Base-by-base conservation (phyloP, 2,797 vertebrate genomes). In the Cuculus canorus region DNA sequence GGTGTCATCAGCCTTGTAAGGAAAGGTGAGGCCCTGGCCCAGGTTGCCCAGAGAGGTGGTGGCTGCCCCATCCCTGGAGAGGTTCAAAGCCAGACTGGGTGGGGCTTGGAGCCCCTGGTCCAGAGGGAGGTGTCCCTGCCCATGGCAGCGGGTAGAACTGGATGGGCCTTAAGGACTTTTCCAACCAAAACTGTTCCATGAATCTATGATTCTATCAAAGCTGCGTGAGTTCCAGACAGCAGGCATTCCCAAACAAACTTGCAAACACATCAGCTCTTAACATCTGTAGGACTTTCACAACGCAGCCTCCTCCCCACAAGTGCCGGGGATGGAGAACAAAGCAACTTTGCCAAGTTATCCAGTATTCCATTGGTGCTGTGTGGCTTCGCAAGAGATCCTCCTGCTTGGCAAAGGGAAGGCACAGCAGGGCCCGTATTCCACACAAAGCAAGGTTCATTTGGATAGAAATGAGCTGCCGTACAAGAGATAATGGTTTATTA, bases 401-500 rank as follows among this genome's bases (percentile, higher is more conserved):
- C 82, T 69, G 72, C 72, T 47, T 92, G 72, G 78, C 80, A 82
- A 47, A 86, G 77, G 7, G 52, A 72, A 59, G 60, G 80, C 57
- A 79, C 87, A 94, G 43, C 9, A 0, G 71, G 61, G 63, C 63
- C 80, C 4, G 0, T 64, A 72, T 61, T 52, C 48, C 10, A 7
- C 76, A 93, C 85, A 93, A 92, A 93, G 94, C 82, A 5, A 81
- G 83, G 59, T 57, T 90, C 91, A 68, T 96, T 89, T 94, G 82
- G 93, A 13, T 54, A 92, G 85, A 91, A 86, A 92, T 43, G 86
- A 95, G 82, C 91, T 64, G 57, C 89, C 1, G 0, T 60, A 25
- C 33, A 33, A 53, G 63, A 90, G 82, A 95, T 86, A 96, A 96
- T 78, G 82, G 85, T 88, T 86, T 90, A 93, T 95, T 94, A 76